These are phyloP conservation scores for Gymnorhina tibicen DNA, from an alignment of 2,113 vertebrate genomes.

Conservation along the genomic window DNA sequence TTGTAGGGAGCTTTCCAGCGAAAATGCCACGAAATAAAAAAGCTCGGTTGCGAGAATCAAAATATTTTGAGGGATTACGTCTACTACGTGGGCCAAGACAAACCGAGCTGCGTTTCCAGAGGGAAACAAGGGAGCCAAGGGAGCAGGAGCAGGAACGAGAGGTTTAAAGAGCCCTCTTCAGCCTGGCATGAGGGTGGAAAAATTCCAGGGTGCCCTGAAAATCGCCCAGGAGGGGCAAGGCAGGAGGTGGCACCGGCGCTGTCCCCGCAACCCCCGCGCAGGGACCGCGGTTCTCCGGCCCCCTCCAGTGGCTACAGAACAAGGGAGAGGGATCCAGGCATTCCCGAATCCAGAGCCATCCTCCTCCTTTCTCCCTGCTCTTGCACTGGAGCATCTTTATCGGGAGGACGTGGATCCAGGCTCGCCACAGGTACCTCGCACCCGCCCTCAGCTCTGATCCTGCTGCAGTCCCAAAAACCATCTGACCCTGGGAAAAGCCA, in stretches of 20 bases:
- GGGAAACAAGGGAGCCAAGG: not conserved
- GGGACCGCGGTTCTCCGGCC: conserved; percentile 17
- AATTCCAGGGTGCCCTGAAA: not conserved
- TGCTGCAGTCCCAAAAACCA: not conserved
- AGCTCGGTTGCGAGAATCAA: not conserved
- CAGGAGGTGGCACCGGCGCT: not conserved
- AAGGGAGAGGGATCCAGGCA: not conserved
- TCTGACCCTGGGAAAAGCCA: not conserved
- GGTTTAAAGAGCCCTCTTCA: not conserved
- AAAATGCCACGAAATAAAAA: not conserved
- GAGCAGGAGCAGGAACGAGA: not conserved
- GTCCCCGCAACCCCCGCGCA: not conserved
- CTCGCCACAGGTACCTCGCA: not conserved
- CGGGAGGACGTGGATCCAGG: not conserved
- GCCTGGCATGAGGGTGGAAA: not conserved
- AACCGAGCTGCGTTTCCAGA: not conserved
- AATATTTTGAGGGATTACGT: not conserved
- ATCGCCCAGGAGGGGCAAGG: not conserved
- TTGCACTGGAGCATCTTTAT: not conserved
- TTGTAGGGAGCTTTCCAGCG: not conserved
- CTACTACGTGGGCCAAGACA: not conserved
- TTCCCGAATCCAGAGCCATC: not conserved
- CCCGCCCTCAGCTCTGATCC: not conserved
- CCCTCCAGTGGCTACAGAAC: conserved; percentile 41
- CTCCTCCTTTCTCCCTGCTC: not conserved